Base-by-base conservation (phyloP, 1,140 invertebrate genomes). In the Oncopodura yosiiana region DNA sequence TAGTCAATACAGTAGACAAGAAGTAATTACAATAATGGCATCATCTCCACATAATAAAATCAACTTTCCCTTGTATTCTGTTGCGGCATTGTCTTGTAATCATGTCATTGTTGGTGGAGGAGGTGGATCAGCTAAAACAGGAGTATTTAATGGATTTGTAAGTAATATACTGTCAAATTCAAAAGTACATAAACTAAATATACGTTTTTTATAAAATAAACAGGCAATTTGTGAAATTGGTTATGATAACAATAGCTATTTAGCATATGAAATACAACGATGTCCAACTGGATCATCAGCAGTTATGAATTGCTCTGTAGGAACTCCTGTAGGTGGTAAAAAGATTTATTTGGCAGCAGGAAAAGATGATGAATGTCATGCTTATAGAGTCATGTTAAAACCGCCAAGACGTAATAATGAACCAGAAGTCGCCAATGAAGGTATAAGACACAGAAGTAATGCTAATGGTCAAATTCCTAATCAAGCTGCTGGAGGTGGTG, bases 81-180 rank as follows among this genome's bases (percentile, higher is more conserved):
- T 96, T 21, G 83, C 90, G 70, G 85, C 87, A 73, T 73, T 98
- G 29, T 90, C 87, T 24, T 88, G 84, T 72, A 79, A 90, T 55
- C 91, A 97, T 75, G 82, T 97, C 65, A 72, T 97, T 41, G 88
- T 97, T 27, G 92, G 86, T 58, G 94, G 94, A 38, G 94, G 94
- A 43, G 94, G 94, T 49, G 94, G 94, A 43, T 83, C 86, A 16
- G 83, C 90, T 18, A 95, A 93, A 73, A 96, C 92, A 38, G 94
- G 94, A 21, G 85, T 98, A 53, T 81, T 84, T 16, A 97, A 98
- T 79, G 87, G 88, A 71, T 92, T 97, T 76, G 91, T 64, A 64
- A 61, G 58, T 49, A 24, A 5, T 6, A 43, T 74, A 60, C 51
- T 26, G 39, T 37, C 53, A 59, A 49, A 46, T 42, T 38, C 26